Conservation (phyloP, 2,888 invertebrate species). For the Macrophya annulata region DNA sequence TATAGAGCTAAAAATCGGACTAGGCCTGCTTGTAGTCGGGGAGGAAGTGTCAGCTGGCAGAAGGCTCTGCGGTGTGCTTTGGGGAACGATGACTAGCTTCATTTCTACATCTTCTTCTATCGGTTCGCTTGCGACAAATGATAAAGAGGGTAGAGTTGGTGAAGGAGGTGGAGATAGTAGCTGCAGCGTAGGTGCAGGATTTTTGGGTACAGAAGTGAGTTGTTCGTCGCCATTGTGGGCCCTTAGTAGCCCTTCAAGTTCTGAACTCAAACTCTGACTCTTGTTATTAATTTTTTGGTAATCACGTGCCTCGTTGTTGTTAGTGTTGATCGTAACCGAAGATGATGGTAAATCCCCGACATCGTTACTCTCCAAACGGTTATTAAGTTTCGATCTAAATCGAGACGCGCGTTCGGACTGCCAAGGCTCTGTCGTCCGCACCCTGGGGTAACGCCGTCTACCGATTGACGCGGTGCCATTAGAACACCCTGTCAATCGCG, state of each 20-base stretch:
- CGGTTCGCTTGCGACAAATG: conserved; percentile 68
- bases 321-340: neutral
- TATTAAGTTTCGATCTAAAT: conserved; percentile 64
- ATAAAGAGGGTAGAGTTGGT: conserved; percentile 69
- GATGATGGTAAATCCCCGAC: conserved; percentile 33
- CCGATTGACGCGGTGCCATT: conserved; percentile 5
- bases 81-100: conserved; percentile 70
- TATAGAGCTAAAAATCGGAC: conserved; percentile 63
- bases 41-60: conserved; percentile 60
- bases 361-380: conserved; percentile 62
- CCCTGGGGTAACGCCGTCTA: neutral
- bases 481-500: conserved; percentile 8
- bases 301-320: neutral
- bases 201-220: conserved; percentile 65
- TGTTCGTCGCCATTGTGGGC: conserved; percentile 10
- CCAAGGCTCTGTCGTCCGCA: conserved; percentile 61
- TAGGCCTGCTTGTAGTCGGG: conserved; percentile 65
- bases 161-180: conserved; percentile 69
- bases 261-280: conserved; percentile 8
- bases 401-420: conserved; percentile 64
- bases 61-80: conserved; percentile 68
- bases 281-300: conserved; percentile 27
- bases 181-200: conserved; percentile 67
- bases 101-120: conserved; percentile 69
- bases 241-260: conserved; percentile 30